Conservation (phyloP, 2,797 vertebrate genomes). For the Vipera ursinii region DNA sequence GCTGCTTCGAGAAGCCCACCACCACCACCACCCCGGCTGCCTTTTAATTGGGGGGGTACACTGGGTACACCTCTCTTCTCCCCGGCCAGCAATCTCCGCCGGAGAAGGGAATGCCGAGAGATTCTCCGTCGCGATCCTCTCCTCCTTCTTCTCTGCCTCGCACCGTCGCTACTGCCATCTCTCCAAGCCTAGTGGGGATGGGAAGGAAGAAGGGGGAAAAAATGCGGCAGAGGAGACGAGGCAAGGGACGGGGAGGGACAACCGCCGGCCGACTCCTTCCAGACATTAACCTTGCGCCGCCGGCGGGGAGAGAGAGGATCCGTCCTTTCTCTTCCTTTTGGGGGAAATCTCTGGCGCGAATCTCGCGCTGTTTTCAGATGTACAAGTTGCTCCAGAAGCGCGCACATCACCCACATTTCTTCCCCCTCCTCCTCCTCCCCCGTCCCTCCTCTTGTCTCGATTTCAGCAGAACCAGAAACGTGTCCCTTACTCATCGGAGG, state of each 20-base stretch:
- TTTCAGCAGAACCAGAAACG: not conserved
- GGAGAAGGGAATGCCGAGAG: conserved; percentile 48
- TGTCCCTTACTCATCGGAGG: not conserved
- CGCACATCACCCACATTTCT: not conserved
- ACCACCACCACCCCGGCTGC: conserved; percentile 28
- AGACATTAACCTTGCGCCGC: conserved; percentile 27
- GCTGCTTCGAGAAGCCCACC: not conserved
- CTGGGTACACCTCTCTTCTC: conserved; percentile 40
- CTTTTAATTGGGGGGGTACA: conserved; percentile 35
- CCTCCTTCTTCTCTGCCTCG: conserved; percentile 50
- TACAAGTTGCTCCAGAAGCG: conserved; percentile 44
- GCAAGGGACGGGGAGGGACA: conserved; percentile 39
- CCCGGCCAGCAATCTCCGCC: conserved; percentile 35
- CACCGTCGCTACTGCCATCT: conserved; percentile 60
- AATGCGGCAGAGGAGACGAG: conserved; percentile 36
- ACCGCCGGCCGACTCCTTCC: conserved; percentile 38
- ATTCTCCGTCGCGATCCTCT: conserved; percentile 58
- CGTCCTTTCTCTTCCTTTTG: not conserved
- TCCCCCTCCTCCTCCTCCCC: not conserved
- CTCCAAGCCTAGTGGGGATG: conserved; percentile 42
- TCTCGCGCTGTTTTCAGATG: conserved; percentile 32
- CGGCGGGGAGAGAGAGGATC: conserved; percentile 27
- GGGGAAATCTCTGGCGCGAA: conserved; percentile 17
- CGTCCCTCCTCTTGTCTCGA: not conserved
- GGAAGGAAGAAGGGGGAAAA: not conserved